Evolutionary conservation across 2,888 invertebrate species (phyloP).

Genomic region (Coleophora deauratella): DNA sequence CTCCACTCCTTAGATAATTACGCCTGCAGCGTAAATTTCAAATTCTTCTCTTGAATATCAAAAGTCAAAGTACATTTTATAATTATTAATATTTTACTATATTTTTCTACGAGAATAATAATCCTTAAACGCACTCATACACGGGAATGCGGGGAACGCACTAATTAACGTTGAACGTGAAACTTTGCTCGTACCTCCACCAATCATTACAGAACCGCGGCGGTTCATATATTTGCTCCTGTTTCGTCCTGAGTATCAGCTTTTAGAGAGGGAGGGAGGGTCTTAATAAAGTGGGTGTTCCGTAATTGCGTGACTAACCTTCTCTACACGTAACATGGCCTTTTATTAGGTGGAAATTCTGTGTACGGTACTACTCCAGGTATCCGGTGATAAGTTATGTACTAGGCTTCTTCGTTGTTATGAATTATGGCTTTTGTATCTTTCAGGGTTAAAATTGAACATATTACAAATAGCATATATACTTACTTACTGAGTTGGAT

Average conservation of each 20-base stretch:
- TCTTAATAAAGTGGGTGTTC: slow-evolving; percentile 47
- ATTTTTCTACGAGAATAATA: slow-evolving; percentile 14
- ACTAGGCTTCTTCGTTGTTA: slow-evolving; percentile 20
- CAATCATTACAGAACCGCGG: slow-evolving; percentile 46
- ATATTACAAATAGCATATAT: too few relatives aligned
- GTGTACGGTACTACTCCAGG: slow-evolving; percentile 54
- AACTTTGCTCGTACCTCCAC: slow-evolving; percentile 53
- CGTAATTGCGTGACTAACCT: slow-evolving; percentile 69
- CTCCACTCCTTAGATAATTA: too few relatives aligned
- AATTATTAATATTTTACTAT: slow-evolving; percentile 28
- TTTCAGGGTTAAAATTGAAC: slow-evolving; percentile 15
- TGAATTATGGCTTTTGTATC: too few relatives aligned
- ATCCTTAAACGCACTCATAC: too few relatives aligned
- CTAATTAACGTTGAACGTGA: slow-evolving; percentile 71
- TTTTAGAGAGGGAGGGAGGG: slow-evolving; percentile 36
- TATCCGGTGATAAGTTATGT: slow-evolving; percentile 49
- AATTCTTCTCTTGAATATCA: too few relatives aligned
- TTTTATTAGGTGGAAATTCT: slow-evolving; percentile 74
- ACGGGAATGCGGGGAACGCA: slow-evolving; percentile 61
- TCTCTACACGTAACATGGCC: slow-evolving; percentile 66
- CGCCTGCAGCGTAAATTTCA: too few relatives aligned
- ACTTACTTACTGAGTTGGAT: too few relatives aligned
- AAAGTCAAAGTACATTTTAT: too few relatives aligned
- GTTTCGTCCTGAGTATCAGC: slow-evolving; percentile 32
- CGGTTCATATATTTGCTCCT: slow-evolving; percentile 40